Evolutionary conservation across 2,888 invertebrate species (phyloP).

Genomic region (Rhorus exstirpatorius): DNA sequence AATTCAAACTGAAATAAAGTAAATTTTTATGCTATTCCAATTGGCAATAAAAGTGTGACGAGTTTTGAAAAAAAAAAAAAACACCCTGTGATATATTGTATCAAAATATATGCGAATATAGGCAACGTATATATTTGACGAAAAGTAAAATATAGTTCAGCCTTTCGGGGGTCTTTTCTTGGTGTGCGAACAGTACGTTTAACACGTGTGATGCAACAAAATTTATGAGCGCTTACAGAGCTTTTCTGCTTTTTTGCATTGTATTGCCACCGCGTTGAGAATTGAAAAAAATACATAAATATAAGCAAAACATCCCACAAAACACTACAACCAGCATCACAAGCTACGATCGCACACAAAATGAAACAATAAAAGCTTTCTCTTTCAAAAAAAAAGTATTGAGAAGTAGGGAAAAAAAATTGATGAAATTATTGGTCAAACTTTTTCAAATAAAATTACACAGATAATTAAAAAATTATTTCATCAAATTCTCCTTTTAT

Average conservation of each 20-base stretch:
- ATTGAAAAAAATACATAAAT: constrained; percentile 14
- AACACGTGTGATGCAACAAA: constrained; percentile 68
- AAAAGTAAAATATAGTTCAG: constrained; percentile 28
- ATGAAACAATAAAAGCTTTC: constrained; percentile 5
- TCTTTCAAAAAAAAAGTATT: constrained; percentile 9
- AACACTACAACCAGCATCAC: constrained; percentile 23
- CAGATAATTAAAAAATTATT: not conserved
- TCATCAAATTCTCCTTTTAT: too few species aligned
- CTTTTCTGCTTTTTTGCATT: constrained; percentile 64
- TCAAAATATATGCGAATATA: constrained; percentile 27
- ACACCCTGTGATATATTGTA: not conserved
- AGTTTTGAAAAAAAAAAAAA: not conserved
- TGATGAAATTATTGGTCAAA: too few species aligned
- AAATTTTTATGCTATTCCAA: too few species aligned
- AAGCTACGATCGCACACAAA: constrained; percentile 9
- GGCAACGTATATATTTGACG: not conserved
- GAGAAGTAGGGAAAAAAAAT: not conserved
- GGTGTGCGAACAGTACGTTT: constrained; percentile 77
- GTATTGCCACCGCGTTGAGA: constrained; percentile 30
- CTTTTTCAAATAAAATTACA: not conserved
- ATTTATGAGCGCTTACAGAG: constrained; percentile 55
- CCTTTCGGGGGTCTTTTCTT: constrained; percentile 77
- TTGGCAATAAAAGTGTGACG: too few species aligned
- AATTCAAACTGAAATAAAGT: too few species aligned
- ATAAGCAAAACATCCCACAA: not conserved